phyloP scores from a whole-genome alignment of 2,888 invertebrate genomes.

The Drosophila hawaiiensis region DNA sequence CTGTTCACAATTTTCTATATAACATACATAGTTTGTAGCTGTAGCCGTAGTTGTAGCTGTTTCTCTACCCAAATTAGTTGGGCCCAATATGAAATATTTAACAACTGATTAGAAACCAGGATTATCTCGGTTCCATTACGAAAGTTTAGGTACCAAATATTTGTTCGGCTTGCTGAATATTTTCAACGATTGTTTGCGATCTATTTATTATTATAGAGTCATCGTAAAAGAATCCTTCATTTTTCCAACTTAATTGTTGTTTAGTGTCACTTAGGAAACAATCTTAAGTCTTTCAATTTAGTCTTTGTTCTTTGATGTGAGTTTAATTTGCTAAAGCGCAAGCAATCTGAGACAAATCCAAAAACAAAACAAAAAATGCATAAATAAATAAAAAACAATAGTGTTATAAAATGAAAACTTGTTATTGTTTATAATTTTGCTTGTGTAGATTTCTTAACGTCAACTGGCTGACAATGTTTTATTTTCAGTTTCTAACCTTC shows the following conservation, averaged over 20 bases:
- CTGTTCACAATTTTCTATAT: slow-evolving; percentile 40
- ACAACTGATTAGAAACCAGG: slow-evolving; percentile 14
- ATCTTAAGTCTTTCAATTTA: not conserved
- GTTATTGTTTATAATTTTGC: slow-evolving; percentile 78
- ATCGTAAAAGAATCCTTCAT: not conserved
- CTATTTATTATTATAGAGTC: not conserved
- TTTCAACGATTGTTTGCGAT: slow-evolving; percentile 26
- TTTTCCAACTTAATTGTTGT: not conserved
- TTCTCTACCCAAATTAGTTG: slow-evolving; percentile 51
- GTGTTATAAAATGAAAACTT: slow-evolving; percentile 11
- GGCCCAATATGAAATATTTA: slow-evolving; percentile 21
- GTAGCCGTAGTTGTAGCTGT: slow-evolving; percentile 47
- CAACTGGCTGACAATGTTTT: slow-evolving; percentile 3
- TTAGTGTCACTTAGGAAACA: slow-evolving; percentile 2
- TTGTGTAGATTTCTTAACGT: slow-evolving; percentile 79
- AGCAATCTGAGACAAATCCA: slow-evolving; percentile 13
- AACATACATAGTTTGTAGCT: slow-evolving; percentile 40
- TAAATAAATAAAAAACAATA: not conserved
- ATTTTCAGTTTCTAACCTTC: slow-evolving; percentile 21
- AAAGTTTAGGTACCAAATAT: slow-evolving; percentile 15
- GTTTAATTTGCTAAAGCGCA: slow-evolving; percentile 3
- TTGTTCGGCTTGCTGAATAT: slow-evolving; percentile 31
- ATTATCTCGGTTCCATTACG: not conserved
- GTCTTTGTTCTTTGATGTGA: not conserved
- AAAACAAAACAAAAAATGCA: not conserved